A percentile compares a stretch with the other conserved stretches of the same genome.
These are phyloP conservation scores for Thamnophis sirtalis DNA, from an alignment of 2,113 vertebrate species.

Conservation along the genomic window DNA sequence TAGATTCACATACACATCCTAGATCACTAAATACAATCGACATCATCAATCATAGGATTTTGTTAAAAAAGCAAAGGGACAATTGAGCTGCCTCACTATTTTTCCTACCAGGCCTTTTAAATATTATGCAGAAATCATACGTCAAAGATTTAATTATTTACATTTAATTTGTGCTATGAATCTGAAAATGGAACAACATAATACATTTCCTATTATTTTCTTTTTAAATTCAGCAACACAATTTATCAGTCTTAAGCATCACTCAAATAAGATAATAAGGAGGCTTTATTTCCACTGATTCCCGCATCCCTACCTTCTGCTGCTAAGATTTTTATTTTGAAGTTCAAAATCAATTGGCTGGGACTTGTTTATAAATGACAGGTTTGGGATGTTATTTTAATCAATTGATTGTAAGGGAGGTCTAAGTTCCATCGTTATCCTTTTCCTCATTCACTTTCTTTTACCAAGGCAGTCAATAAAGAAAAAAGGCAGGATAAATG, in stretches of 20 bases:
- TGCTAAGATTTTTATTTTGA: neutral
- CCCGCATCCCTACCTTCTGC: neutral
- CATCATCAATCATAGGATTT: too few relatives aligned
- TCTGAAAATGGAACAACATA: neutral
- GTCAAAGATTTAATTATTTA: neutral
- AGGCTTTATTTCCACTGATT: neutral
- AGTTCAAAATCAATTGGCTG: neutral
- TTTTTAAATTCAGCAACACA: neutral
- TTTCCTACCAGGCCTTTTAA: neutral
- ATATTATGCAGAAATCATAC: neutral
- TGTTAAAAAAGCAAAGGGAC: neutral
- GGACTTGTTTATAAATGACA: neutral
- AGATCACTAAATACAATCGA: neutral
- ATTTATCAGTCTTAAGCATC: neutral
- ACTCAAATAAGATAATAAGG: neutral
- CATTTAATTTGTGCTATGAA: neutral
- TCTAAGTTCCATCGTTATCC: neutral
- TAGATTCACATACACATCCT: neutral
- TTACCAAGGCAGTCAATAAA: conserved; percentile 7
- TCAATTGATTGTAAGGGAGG: neutral
- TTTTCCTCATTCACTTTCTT: neutral
- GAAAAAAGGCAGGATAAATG: neutral
- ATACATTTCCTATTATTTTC: neutral
- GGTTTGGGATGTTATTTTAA: neutral
- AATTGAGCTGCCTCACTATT: neutral